Evolutionary conservation across 2,113 vertebrate species (phyloP).

Genomic region (Bos indicus): DNA sequence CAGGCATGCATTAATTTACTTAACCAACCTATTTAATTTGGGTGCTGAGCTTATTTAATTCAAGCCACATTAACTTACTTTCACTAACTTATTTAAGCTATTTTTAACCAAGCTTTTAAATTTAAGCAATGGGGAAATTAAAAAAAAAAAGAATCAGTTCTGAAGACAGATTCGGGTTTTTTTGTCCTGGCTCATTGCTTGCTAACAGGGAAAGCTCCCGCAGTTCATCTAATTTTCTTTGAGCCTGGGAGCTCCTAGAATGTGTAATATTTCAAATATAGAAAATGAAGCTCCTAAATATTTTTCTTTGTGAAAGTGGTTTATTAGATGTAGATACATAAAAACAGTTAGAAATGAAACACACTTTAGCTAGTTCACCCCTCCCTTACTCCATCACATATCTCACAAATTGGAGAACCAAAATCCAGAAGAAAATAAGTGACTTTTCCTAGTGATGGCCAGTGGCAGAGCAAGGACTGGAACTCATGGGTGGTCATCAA

Average conservation of each 20-base stretch:
- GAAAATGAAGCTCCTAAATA: neutral
- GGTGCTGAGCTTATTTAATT: neutral
- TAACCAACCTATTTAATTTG: slow-evolving; percentile 22
- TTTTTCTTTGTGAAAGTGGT: neutral
- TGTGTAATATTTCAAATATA: neutral
- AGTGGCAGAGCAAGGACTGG: neutral
- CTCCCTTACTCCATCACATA: neutral
- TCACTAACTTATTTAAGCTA: neutral
- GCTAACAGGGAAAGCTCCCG: neutral
- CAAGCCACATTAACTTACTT: neutral
- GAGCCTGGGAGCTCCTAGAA: neutral
- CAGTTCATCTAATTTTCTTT: neutral
- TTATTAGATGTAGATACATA: neutral
- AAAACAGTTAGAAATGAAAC: neutral
- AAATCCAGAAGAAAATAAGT: neutral
- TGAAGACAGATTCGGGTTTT: neutral
- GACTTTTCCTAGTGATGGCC: neutral
- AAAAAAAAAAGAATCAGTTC: neutral
- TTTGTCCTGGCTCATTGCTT: neutral
- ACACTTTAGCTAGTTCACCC: neutral
- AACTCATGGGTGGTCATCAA: neutral
- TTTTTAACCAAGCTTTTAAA: slow-evolving; percentile 25
- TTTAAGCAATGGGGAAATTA: neutral
- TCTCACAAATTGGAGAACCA: neutral
- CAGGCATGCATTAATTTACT: slow-evolving; percentile 11